Evolutionary conservation across 2,888 invertebrate genomes (phyloP).

Genomic region (Chrysolina haemoptera): DNA sequence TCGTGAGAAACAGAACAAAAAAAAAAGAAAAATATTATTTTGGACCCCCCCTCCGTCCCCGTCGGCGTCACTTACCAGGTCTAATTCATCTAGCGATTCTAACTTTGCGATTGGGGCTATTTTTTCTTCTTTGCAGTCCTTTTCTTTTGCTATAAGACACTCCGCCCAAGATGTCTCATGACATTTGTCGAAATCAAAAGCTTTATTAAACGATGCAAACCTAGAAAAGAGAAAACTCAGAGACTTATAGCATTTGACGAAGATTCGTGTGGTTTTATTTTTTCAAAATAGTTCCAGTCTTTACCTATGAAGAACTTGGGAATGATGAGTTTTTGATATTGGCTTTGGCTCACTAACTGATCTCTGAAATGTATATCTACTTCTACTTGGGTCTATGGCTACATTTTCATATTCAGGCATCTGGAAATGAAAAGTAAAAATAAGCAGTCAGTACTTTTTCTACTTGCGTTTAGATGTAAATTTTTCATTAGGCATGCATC

Average conservation of each 20-base stretch:
- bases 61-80: slow-evolving; percentile 68
- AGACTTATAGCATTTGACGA: not conserved
- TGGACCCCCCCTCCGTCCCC: too few relatives aligned
- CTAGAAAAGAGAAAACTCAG: slow-evolving; percentile 54
- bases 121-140: slow-evolving; percentile 64
- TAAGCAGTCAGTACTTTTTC: slow-evolving; percentile 7
- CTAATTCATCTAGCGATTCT: slow-evolving; percentile 78
- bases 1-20: too few relatives aligned
- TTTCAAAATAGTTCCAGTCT: slow-evolving; percentile 6
- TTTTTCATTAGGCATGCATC: slow-evolving; percentile 4
- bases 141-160: slow-evolving; percentile 56
- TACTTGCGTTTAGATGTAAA: slow-evolving; percentile 2
- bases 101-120: slow-evolving; percentile 77
- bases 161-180: slow-evolving; percentile 61
- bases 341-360: slow-evolving; percentile 70
- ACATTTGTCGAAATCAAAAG: slow-evolving; percentile 67
- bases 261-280: not conserved
- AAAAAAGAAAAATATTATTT: too few relatives aligned
- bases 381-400: slow-evolving; percentile 63
- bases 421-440: slow-evolving; percentile 53
- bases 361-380: slow-evolving; percentile 67
- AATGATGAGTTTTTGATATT: slow-evolving; percentile 66
- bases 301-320: slow-evolving; percentile 69
- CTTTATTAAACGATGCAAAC: slow-evolving; percentile 69
- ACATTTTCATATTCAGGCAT: slow-evolving; percentile 68